Conservation (phyloP, 2,888 invertebrate genomes). For the Mechanitis mazaeus region DNA sequence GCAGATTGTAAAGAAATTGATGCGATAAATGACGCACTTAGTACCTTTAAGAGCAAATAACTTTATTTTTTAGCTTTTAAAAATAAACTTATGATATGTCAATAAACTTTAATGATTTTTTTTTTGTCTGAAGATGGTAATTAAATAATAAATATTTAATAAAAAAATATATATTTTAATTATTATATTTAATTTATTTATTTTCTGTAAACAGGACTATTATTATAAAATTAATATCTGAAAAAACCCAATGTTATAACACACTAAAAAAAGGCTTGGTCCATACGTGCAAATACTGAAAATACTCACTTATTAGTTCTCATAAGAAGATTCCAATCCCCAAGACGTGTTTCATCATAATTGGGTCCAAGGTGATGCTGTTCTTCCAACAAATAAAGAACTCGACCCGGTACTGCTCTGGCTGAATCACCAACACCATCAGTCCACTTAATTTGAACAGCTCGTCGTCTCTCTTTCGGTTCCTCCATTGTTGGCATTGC, state of each 20-base stretch:
- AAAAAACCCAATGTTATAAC: too few relatives aligned
- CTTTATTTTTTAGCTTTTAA: too few relatives aligned
- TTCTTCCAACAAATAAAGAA: conserved; percentile 80
- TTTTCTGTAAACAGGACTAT: not conserved
- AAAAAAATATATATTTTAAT: conserved; percentile 11
- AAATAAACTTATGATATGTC: too few relatives aligned
- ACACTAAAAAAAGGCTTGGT: too few relatives aligned
- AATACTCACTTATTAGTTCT: conserved; percentile 66
- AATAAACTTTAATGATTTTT: too few relatives aligned
- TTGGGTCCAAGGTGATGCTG: conserved; percentile 82
- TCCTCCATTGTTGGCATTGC: conserved; percentile 78
- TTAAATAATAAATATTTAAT: not conserved
- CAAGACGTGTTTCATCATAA: conserved; percentile 79
- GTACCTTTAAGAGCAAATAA: too few relatives aligned
- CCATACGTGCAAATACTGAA: not conserved
- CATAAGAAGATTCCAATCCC: conserved; percentile 79
- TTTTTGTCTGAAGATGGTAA: too few relatives aligned
- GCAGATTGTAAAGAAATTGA: too few relatives aligned
- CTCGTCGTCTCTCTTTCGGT: conserved; percentile 73
- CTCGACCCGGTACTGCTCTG: conserved; percentile 58
- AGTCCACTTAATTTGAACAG: conserved; percentile 67
- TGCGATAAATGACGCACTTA: too few relatives aligned
- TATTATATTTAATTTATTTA: not conserved
- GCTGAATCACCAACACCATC: conserved; percentile 65
- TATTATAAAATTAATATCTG: too few relatives aligned